Conservation (phyloP, 2,797 vertebrate species). For the Ispidina lecontei region DNA sequence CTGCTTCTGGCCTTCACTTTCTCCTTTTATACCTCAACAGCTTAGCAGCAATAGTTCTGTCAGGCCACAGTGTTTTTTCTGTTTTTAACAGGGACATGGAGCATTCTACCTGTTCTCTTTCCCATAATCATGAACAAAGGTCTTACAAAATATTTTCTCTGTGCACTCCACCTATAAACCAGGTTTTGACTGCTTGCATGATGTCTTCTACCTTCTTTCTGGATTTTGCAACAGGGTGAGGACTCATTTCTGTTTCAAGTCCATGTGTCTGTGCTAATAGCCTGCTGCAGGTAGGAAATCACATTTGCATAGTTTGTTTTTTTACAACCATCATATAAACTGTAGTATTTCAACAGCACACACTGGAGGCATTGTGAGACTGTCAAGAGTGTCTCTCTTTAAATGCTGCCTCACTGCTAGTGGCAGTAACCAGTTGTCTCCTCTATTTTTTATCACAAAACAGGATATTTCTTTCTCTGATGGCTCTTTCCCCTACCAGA, state of each 20-base stretch:
- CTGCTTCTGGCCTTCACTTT: not conserved
- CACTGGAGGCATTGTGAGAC: not conserved
- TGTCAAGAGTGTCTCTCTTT: not conserved
- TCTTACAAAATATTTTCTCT: not conserved
- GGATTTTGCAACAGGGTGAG: not conserved
- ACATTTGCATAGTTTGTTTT: not conserved
- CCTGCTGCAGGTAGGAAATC: not conserved
- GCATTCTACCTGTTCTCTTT: not conserved
- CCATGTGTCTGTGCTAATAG: not conserved
- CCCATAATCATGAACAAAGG: rapidly evolving
- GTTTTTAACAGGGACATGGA: not conserved
- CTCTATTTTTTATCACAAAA: constrained; percentile 10
- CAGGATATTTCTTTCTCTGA: not conserved
- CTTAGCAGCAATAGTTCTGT: not conserved
- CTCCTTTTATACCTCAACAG: not conserved
- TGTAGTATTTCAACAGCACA: not conserved
- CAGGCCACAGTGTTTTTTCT: not conserved
- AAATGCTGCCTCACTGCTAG: not conserved
- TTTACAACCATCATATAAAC: not conserved
- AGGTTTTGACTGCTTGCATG: not conserved
- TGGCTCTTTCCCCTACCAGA: not conserved
- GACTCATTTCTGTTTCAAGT: not conserved
- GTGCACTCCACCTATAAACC: not conserved
- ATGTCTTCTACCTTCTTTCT: not conserved
- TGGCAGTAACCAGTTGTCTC: not conserved